Evolutionary conservation across 2,113 vertebrate species (phyloP), one percentile per base, ranked within the genome.

Genomic region (Melierax canorus): DNA sequence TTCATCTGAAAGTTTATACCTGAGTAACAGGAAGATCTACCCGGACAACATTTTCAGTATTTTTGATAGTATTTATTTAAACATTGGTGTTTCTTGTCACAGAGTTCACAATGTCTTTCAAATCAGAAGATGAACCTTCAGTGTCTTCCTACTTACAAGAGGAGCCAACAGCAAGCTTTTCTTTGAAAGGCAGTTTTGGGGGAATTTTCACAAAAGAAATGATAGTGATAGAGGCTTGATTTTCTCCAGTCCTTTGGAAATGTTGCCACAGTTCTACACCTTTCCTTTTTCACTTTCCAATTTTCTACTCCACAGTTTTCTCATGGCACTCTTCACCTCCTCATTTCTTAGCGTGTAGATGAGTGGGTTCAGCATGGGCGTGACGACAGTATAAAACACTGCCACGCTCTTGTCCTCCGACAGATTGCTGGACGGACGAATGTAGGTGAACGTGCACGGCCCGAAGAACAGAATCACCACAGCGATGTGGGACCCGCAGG

Each of bases 381-480:
- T 75, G 51, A 98, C 72, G 43, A 98, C 39, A 1, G 88, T 95
- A 21, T 98, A 98, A 72, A 98, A 97, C 27, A 97, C 27, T 4
- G 97, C 92, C 41, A 93, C 41, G 7, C 27, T 89, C 55, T 97
- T 98, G 78, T 98, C 97, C 62, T 94, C 26, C 0, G 81, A 22
- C 7, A 96, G 80, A 19, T 43, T 86, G 16, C 77, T 21, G 12
- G 89, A 59, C 0, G 91, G 96, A 6, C 68, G 83, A 48, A 97
- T 91, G 23, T 98, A 97, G 41, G 93, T 74, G 85, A 98, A 97
- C 0, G 50, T 96, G 43, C 95, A 97, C 1, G 97, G 97, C 7
- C 97, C 96, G 2, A 98, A 98, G 68, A 96, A 97, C 36, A 98
- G 95, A 41, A 96, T 39, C 6, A 98, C 97, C 24, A 88, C 93